These are phyloP conservation scores for Acanthurus tractus DNA, from an alignment of 2,797 vertebrate genomes.

Conservation along the genomic window DNA sequence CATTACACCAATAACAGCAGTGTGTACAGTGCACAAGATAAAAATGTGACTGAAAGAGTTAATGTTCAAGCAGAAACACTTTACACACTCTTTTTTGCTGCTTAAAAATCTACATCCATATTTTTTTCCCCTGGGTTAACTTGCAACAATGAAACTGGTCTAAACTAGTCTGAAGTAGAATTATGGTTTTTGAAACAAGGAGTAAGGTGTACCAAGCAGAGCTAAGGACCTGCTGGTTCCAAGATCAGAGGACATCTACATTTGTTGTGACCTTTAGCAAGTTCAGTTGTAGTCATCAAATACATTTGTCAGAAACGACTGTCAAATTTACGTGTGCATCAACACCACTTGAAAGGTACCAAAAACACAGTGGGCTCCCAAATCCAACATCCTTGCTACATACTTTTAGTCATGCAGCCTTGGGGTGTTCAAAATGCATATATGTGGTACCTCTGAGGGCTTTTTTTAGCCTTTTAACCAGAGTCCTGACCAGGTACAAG, in stretches of 20 bases:
- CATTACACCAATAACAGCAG: slow-evolving; percentile 23
- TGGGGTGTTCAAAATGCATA: slow-evolving; percentile 18
- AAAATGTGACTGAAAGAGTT: slow-evolving; percentile 15
- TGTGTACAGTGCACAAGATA: slow-evolving; percentile 17
- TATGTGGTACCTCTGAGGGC: neutral
- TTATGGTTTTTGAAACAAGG: neutral
- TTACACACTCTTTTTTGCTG: neutral
- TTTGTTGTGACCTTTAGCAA: slow-evolving; percentile 36
- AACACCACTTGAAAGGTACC: slow-evolving; percentile 23
- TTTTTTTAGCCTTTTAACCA: slow-evolving; percentile 37
- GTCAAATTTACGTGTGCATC: slow-evolving; percentile 31
- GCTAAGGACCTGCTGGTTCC: slow-evolving; percentile 42
- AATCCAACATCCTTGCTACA: slow-evolving; percentile 21
- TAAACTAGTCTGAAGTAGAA: neutral
- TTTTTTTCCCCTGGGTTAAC: neutral
- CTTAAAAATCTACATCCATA: slow-evolving; percentile 9
- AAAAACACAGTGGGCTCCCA: slow-evolving; percentile 45
- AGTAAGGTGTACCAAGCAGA: neutral
- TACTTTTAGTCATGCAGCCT: neutral
- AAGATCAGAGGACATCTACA: slow-evolving; percentile 55
- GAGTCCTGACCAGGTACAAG: slow-evolving; percentile 42
- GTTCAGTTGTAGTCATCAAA: slow-evolving; percentile 24
- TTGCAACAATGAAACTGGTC: neutral
- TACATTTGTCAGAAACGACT: slow-evolving; percentile 41
- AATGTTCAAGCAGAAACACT: slow-evolving; percentile 2